These are phyloP conservation scores for Paratilapia polleni DNA, from an alignment of 2,113 vertebrate genomes.

Conservation along the genomic window DNA sequence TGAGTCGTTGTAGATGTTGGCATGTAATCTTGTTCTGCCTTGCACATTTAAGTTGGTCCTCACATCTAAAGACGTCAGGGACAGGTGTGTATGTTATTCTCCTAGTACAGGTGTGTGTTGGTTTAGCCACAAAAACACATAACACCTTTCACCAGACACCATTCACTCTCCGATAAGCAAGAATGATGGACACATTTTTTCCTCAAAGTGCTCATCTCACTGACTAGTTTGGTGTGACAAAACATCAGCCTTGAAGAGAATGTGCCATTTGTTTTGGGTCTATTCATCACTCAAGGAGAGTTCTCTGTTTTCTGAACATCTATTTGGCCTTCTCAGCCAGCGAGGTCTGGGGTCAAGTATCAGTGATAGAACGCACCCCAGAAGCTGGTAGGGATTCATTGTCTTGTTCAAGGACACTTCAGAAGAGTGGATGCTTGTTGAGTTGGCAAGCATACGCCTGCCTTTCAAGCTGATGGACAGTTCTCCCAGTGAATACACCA, in stretches of 20 bases:
- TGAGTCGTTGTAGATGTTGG: constrained; percentile 21
- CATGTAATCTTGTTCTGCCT: constrained; percentile 23
- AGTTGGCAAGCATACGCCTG: constrained; percentile 7
- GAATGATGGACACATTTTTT: background rate
- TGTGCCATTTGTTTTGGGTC: constrained; percentile 8
- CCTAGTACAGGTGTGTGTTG: background rate
- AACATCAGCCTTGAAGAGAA: constrained; percentile 36
- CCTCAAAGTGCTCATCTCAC: background rate
- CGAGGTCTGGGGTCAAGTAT: constrained; percentile 46
- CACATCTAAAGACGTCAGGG: background rate
- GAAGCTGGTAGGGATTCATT: constrained; percentile 25
- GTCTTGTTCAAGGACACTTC: constrained; percentile 56
- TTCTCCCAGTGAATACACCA: background rate
- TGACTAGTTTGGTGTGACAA: constrained; percentile 2
- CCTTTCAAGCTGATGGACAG: constrained; percentile 25
- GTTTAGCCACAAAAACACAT: background rate
- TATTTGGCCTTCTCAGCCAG: constrained; percentile 13
- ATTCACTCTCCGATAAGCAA: background rate
- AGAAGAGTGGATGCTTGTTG: constrained; percentile 2
- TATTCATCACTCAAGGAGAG: constrained; percentile 28
- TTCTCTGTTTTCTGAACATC: constrained; percentile 28
- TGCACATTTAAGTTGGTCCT: constrained; percentile 4
- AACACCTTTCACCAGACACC: background rate
- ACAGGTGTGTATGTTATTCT: constrained; percentile 1
- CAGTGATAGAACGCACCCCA: background rate